These are phyloP conservation scores for Stomatorhinus walkeri DNA, from an alignment of 2,797 vertebrate species.

Conservation along the genomic window DNA sequence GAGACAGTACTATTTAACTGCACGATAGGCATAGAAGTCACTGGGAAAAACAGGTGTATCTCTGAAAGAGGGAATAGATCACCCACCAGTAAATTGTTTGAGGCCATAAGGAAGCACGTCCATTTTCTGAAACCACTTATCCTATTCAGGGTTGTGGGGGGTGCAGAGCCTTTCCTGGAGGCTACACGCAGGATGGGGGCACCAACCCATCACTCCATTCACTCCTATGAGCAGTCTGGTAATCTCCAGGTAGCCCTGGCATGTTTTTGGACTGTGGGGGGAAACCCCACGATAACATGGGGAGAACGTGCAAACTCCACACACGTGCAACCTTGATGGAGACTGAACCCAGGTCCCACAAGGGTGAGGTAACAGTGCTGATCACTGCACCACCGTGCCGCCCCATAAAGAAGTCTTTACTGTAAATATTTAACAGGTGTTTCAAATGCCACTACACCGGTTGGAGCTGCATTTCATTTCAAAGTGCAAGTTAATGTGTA, in stretches of 20 bases:
- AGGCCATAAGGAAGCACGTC: not conserved
- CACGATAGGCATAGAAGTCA: not conserved
- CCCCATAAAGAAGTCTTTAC: not conserved
- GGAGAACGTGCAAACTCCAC: not conserved
- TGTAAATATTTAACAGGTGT: not conserved
- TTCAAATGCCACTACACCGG: not conserved
- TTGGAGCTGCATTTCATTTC: not conserved
- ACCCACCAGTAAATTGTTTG: not conserved
- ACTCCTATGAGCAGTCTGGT: not conserved
- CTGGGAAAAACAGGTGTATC: not conserved
- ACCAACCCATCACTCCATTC: not conserved
- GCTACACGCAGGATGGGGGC: not conserved
- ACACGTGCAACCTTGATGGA: not conserved
- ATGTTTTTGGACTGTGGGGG: not conserved
- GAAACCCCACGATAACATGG: not conserved
- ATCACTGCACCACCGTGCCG: not conserved
- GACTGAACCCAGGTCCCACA: not conserved
- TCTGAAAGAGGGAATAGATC: not conserved
- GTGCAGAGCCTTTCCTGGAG: not conserved
- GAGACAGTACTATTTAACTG: not conserved
- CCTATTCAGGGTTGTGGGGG: not conserved
- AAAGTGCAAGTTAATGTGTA: not conserved
- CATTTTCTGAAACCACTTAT: not conserved
- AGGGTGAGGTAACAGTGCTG: not conserved
- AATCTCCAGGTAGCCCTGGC: not conserved